Evolutionary conservation across 2,113 vertebrate genomes (phyloP), one percentile per base, ranked within the genome.

Genomic region (Apistogramma diplotaenia): DNA sequence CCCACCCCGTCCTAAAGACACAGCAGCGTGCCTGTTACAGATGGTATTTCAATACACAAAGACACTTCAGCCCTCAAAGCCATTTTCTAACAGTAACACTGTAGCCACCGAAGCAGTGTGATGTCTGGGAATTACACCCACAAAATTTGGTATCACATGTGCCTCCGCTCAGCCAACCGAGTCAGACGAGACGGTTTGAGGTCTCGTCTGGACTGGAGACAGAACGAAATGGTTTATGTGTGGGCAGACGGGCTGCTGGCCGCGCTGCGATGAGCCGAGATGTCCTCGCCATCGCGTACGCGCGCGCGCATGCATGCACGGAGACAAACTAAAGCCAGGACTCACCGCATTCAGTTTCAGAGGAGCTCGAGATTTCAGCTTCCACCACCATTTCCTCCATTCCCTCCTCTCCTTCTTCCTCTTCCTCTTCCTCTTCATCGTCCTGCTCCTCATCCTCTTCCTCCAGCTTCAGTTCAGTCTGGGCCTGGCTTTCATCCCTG

Each of bases 301-400:
- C 23, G 60, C 0, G 16, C 12, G 19, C 25, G 5, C 55, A 25
- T 35, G 25, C 54, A 19, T 16, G 78, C 0, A 51, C 18, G 65
- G 1, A 82, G 2, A 9, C 18, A 81, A 15, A 65, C 13, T 18
- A 7, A 49, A 19, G 74, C 46, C 58, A 60, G 4, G 60, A 92
- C 94, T 93, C 91, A 95, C 95, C 95, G 65, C 93, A 94, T 62
- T 95, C 95, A 1, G 88, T 92, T 77, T 92, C 94, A 0, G 94
- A 94, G 21, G 93, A 94, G 86, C 93, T 94, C 11, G 86, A 94
- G 60, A 94, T 86, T 1, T 92, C 93, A 1, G 89, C 91, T 16
- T 95, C 93, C 27, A 74, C 87, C 1, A 85, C 85, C 2, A 90
- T 93, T 76, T 94, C 94, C 49, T 91, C 92, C 1, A 81, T 82